Conservation (phyloP, 2,888 invertebrate genomes). For the Cheilosia pagana region DNA sequence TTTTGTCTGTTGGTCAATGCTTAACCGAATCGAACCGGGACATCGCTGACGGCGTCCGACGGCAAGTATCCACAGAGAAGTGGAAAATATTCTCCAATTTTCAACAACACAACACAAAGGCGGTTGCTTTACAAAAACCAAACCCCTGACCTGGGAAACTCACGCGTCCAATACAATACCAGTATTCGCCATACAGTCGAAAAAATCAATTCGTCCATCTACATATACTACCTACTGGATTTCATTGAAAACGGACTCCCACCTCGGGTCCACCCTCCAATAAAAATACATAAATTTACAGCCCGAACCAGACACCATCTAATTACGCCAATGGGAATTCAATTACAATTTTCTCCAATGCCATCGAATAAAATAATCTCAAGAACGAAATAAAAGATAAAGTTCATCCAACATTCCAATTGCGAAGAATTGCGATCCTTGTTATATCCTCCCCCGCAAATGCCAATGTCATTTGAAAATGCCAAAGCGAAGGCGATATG, state of each 20-base stretch:
- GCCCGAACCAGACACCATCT: slow-evolving; percentile 1
- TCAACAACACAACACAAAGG: too few species aligned
- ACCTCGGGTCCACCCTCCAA: neutral
- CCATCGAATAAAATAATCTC: slow-evolving; percentile 25
- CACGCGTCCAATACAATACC: too few species aligned
- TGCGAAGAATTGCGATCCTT: neutral
- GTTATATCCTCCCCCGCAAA: neutral
- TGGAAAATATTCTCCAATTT: too few species aligned
- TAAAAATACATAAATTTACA: neutral
- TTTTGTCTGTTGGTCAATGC: too few species aligned
- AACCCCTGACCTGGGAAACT: too few species aligned
- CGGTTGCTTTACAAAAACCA: too few species aligned
- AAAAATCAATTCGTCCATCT: too few species aligned
- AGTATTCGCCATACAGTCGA: too few species aligned
- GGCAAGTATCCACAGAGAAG: too few species aligned
- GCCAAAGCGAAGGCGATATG: neutral
- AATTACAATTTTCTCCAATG: slow-evolving; percentile 18
- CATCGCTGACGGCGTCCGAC: too few species aligned
- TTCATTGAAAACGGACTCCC: neutral
- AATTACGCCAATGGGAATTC: slow-evolving; percentile 30
- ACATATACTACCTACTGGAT: too few species aligned
- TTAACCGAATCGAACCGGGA: too few species aligned
- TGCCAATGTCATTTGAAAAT: slow-evolving; percentile 4
- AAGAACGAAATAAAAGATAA: slow-evolving; percentile 11
- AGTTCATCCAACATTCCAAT: slow-evolving; percentile 1